These are phyloP conservation scores for Carcinoscorpius rotundicauda DNA, from an alignment of 1,140 invertebrate species.

Conservation along the genomic window DNA sequence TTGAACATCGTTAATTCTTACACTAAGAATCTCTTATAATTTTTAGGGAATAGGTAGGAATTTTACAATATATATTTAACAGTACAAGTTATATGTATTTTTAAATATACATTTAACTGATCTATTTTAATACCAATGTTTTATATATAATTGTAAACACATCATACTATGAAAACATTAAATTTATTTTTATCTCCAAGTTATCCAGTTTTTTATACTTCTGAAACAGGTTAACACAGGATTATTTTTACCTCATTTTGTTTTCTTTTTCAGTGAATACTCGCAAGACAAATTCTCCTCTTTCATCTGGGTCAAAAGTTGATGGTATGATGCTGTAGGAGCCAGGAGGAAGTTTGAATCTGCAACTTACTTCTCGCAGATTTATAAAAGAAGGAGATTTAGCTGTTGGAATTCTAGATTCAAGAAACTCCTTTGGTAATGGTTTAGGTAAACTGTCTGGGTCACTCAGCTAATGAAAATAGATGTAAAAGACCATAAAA, in stretches of 20 bases:
- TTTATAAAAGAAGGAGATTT: conserved; percentile 92
- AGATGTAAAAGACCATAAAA: no score
- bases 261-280: conserved; percentile 90
- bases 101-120: conserved; percentile 13
- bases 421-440: conserved; percentile 82
- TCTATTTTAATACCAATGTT: neutral
- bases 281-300: conserved; percentile 88
- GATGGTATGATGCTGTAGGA: conserved; percentile 93
- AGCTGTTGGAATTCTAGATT: conserved; percentile 82
- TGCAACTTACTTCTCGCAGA: conserved; percentile 77
- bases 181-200: no score
- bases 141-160: neutral
- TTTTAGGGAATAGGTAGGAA: no score
- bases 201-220: no score
- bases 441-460: conserved; percentile 63
- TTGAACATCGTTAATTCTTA: no score
- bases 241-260: conserved; percentile 54
- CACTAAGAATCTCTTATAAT: no score
- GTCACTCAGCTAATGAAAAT: conserved; percentile 48
- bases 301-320: conserved; percentile 91
- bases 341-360: conserved; percentile 86
- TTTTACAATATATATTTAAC: no score
- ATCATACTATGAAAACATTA: conserved; percentile 25
- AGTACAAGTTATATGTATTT: no score
- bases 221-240: neutral